These are phyloP conservation scores for Eilema depressum DNA, from an alignment of 2,888 invertebrate genomes.

Conservation along the genomic window DNA sequence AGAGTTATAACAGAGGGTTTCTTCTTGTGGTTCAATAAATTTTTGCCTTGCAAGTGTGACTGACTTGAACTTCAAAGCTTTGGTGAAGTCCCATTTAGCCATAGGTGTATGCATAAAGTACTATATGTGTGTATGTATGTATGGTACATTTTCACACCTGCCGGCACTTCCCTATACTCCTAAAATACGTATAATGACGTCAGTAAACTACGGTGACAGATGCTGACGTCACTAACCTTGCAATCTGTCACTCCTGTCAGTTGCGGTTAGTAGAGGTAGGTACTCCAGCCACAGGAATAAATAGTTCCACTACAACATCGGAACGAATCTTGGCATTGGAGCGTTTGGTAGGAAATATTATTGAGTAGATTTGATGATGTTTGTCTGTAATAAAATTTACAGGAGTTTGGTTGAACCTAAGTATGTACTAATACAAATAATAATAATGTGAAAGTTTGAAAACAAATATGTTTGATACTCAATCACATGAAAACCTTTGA, in stretches of 20 bases:
- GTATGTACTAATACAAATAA: too few relatives aligned
- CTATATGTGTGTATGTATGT: too few relatives aligned
- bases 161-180: not conserved
- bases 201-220: conserved; percentile 8
- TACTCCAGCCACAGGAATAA: not conserved
- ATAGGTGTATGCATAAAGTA: too few relatives aligned
- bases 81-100: too few relatives aligned
- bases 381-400: not conserved
- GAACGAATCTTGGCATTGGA: not conserved
- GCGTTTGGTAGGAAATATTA: not conserved
- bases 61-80: too few relatives aligned
- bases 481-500: too few relatives aligned
- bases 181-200: conserved; percentile 5
- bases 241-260: conserved; percentile 24
- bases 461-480: too few relatives aligned
- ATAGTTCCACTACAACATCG: not conserved
- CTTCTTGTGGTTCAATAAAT: too few relatives aligned
- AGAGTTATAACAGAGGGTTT: too few relatives aligned
- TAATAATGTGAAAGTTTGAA: too few relatives aligned
- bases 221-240: conserved; percentile 17
- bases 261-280: conserved; percentile 6
- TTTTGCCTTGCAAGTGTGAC: too few relatives aligned
- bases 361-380: not conserved
- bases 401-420: not conserved
- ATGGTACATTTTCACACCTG: not conserved